These are phyloP conservation scores for Aphelocoma coerulescens DNA, from an alignment of 2,113 vertebrate genomes.

Conservation along the genomic window DNA sequence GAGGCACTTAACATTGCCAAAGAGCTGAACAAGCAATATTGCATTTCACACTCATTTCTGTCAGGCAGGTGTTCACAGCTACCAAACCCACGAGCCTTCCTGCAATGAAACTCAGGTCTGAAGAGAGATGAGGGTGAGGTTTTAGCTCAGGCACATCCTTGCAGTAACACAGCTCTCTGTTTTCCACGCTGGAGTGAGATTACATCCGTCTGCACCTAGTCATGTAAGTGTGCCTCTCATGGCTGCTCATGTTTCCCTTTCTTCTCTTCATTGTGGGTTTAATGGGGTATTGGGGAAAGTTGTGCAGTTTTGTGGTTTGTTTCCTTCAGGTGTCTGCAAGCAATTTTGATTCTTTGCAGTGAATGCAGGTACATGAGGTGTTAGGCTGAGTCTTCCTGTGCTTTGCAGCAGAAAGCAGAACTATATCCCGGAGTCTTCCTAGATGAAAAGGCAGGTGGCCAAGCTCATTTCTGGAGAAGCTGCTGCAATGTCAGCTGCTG, in stretches of 20 bases:
- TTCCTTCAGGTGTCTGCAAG: not conserved
- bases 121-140: not conserved
- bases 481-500: not conserved
- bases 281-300: not conserved
- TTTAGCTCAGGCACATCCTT: not conserved
- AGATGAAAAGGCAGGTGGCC: not conserved
- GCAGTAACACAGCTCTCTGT: not conserved
- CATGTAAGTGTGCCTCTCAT: not conserved
- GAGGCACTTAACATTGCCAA: not conserved
- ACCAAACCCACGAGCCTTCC: not conserved
- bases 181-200: not conserved
- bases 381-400: not conserved
- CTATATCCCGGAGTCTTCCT: not conserved
- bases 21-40: conserved; percentile 41
- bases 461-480: not conserved
- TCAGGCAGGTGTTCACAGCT: not conserved
- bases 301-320: not conserved
- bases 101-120: not conserved
- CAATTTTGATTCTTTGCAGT: not conserved
- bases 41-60: not conserved
- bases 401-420: not conserved
- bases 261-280: not conserved
- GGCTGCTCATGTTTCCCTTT: not conserved
- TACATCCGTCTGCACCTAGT: not conserved
- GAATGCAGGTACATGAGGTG: not conserved